These are phyloP conservation scores for Oxygymnocypris stewartii DNA, from an alignment of 2,113 vertebrate species.

Conservation along the genomic window DNA sequence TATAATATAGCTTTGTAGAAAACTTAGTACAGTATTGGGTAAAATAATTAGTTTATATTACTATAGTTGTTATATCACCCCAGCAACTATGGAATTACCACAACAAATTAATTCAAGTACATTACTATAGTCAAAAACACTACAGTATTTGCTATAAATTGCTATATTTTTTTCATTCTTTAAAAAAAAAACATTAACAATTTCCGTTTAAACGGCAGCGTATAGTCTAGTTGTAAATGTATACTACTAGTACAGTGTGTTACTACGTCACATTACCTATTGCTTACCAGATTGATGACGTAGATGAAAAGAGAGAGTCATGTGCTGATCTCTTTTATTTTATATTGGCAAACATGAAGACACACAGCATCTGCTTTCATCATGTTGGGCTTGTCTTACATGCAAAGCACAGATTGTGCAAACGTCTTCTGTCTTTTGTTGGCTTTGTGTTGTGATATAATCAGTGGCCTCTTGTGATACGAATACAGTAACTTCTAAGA, in stretches of 20 bases:
- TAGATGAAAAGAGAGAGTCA: neutral
- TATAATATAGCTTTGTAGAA: too few species aligned
- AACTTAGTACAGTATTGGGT: too few species aligned
- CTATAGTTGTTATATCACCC: too few species aligned
- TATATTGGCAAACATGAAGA: neutral
- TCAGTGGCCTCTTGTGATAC: neutral
- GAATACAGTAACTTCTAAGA: constrained; percentile 30
- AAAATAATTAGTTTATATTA: too few species aligned
- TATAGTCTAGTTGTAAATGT: neutral
- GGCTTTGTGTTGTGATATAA: constrained; percentile 24
- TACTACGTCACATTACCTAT: neutral
- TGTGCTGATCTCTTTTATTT: neutral
- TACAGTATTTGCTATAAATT: too few species aligned
- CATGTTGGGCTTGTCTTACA: neutral
- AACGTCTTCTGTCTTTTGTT: neutral
- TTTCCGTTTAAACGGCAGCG: neutral
- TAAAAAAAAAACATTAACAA: neutral
- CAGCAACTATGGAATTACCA: too few species aligned
- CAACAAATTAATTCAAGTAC: too few species aligned
- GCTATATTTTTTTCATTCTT: neutral
- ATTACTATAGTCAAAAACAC: too few species aligned
- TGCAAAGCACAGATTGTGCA: neutral
- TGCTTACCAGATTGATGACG: neutral
- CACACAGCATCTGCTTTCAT: constrained; percentile 1
- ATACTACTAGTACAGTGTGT: neutral